phyloP scores from a whole-genome alignment of 92 coral and sea anemone genomes.

The Galaxea fascicularis region DNA sequence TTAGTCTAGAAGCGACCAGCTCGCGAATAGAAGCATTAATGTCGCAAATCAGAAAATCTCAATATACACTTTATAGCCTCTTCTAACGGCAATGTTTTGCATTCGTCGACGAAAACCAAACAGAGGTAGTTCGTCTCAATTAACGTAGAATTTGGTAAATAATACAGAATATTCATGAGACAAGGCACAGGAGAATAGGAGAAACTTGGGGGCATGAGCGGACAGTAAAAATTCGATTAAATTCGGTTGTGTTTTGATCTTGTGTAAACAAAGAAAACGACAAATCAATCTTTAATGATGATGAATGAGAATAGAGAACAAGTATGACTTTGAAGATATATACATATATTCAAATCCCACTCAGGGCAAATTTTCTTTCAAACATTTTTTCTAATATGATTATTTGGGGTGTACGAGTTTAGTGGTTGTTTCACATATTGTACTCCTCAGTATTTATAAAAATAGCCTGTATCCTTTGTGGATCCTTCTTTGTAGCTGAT shows the following conservation, averaged over 20 bases:
- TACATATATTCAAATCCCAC: conserved; percentile 5
- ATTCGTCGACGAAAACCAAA: conserved; percentile 25
- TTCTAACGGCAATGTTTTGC: neutral
- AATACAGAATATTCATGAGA: conserved; percentile 89
- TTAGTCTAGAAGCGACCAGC: conserved; percentile 20
- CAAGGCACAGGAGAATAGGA: neutral
- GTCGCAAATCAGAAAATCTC: conserved; percentile 21
- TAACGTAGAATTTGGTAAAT: conserved; percentile 85
- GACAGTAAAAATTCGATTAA: conserved; percentile 21
- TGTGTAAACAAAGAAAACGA: conserved; percentile 46
- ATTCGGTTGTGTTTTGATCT: conserved; percentile 14
- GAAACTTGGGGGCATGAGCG: neutral
- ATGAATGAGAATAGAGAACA: conserved; percentile 29
- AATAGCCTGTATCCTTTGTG: too few relatives aligned
- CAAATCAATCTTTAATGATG: conserved; percentile 23
- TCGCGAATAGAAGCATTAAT: neutral
- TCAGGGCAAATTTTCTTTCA: conserved; percentile 23
- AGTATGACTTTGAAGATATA: conserved; percentile 4
- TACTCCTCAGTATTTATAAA: too few relatives aligned
- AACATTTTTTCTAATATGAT: too few relatives aligned
- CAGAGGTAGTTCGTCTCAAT: conserved; percentile 26
- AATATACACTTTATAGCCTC: conserved; percentile 5
- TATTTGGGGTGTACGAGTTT: too few relatives aligned
- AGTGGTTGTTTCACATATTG: too few relatives aligned
- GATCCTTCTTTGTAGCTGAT: too few relatives aligned